Percentiles rank a stretch among this genome's conserved stretches.
These are phyloP conservation scores for Beris chalybata DNA, from an alignment of 2,888 invertebrate species.

Conservation along the genomic window DNA sequence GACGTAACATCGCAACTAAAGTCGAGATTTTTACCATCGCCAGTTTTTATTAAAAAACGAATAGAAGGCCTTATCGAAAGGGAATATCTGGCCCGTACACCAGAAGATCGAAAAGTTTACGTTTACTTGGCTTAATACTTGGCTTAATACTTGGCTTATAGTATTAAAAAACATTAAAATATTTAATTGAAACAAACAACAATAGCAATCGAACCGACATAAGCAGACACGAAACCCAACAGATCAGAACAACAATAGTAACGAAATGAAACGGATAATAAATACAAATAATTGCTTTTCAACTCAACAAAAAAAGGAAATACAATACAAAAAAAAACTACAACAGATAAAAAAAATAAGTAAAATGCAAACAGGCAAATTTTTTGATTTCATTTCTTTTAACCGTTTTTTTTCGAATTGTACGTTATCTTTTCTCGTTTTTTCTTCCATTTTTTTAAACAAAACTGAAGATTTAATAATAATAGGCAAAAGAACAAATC, in stretches of 20 bases:
- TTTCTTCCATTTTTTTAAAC: slow-evolving; percentile 5
- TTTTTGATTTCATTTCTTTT: slow-evolving; percentile 18
- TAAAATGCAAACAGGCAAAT: slow-evolving; percentile 29
- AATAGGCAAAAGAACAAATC: slow-evolving; percentile 21
- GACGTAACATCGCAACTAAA: slow-evolving; percentile 98
- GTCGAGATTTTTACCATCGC: slow-evolving; percentile 95
- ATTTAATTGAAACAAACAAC: not conserved
- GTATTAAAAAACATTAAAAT: slow-evolving; percentile 49
- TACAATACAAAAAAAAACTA: too few species aligned
- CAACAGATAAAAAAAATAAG: not conserved
- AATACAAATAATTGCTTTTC: not conserved
- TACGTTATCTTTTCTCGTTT: slow-evolving; percentile 15
- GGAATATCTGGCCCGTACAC: slow-evolving; percentile 96
- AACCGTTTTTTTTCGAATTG: slow-evolving; percentile 13
- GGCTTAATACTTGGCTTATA: not conserved
- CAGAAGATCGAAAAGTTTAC: slow-evolving; percentile 96
- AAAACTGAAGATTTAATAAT: slow-evolving; percentile 31
- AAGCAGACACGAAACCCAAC: too few species aligned
- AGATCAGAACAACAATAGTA: not conserved
- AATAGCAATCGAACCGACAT: not conserved
- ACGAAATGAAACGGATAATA: not conserved
- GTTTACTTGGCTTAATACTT: slow-evolving; percentile 79
- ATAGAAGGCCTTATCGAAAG: slow-evolving; percentile 99
- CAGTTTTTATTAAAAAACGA: slow-evolving; percentile 97
- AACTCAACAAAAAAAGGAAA: not conserved